Conservation (phyloP, 2,113 vertebrate genomes). For the Oreocharis arfaki region DNA sequence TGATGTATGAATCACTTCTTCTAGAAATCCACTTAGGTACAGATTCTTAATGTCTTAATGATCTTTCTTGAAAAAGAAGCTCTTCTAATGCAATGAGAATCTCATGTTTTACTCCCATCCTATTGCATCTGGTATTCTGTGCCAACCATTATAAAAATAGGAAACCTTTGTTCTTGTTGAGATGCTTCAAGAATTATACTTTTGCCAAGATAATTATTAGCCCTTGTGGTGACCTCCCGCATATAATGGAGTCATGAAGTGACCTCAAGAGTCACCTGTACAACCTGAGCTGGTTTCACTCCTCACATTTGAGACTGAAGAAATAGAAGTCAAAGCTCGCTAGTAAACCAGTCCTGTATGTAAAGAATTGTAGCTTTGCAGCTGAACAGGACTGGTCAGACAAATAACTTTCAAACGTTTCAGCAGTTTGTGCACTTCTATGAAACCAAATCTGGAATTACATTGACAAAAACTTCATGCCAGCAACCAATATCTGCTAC, state of each 20-base stretch:
- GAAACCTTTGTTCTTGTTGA: not conserved
- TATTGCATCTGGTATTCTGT: not conserved
- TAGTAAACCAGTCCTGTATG: not conserved
- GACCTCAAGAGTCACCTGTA: not conserved
- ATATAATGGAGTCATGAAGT: not conserved
- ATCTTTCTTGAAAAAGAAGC: not conserved
- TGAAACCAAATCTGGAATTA: not conserved
- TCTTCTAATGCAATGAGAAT: not conserved
- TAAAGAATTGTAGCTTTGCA: not conserved
- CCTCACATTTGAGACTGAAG: not conserved
- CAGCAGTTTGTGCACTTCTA: not conserved
- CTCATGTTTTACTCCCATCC: not conserved
- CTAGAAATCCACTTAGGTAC: not conserved
- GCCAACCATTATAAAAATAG: not conserved
- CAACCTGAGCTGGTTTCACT: not conserved
- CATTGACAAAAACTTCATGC: not conserved
- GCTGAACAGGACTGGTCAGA: not conserved
- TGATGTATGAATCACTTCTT: not conserved
- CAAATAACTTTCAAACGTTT: not conserved
- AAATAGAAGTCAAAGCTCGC: not conserved
- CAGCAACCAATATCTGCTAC: not conserved
- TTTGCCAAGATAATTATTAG: not conserved
- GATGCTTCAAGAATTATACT: not conserved
- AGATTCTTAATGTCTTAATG: not conserved
- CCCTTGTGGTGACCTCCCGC: not conserved